Evolutionary conservation across 2,888 invertebrate genomes (phyloP).

Genomic region (Hypena proboscidalis): DNA sequence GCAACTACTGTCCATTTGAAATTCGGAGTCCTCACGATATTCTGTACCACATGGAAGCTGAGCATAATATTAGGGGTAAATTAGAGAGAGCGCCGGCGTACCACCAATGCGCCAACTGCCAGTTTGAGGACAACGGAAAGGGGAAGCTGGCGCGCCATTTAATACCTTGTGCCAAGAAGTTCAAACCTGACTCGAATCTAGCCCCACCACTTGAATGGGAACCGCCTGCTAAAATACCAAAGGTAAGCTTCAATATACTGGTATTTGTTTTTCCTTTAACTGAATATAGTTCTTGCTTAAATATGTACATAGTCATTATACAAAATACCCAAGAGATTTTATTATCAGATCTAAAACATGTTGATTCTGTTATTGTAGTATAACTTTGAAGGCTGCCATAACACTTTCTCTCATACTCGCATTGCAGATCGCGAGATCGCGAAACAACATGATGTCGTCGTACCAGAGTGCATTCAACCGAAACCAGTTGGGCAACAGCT

Average conservation of each 20-base stretch:
- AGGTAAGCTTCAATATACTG: conserved; percentile 80
- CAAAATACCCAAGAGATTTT: no score
- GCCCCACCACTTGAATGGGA: conserved; percentile 96
- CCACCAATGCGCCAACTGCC: conserved; percentile 97
- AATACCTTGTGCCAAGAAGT: conserved; percentile 94
- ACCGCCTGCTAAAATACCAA: conserved; percentile 96
- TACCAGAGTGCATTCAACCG: conserved; percentile 70
- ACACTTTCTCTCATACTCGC: conserved; percentile 1
- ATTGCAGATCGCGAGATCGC: conserved; percentile 62
- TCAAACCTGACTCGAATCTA: conserved; percentile 93
- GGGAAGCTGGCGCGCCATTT: conserved; percentile 95
- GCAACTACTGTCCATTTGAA: conserved; percentile 93
- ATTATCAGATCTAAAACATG: no score
- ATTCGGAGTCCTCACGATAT: conserved; percentile 95
- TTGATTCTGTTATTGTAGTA: no score
- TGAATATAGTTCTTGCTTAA: no score
- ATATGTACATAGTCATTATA: no score
- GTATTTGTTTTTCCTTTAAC: no score
- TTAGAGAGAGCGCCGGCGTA: conserved; percentile 94
- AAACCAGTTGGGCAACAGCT: conserved; percentile 65
- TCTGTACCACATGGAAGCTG: conserved; percentile 95
- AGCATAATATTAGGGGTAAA: conserved; percentile 93
- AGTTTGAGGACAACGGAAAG: conserved; percentile 97
- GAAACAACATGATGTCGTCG: conserved; percentile 64
- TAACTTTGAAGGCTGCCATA: no score